A percentile compares a stretch with the other conserved stretches of the same genome.
Conservation (phyloP, 2,113 vertebrate genomes). For the Osmerus mordax region DNA sequence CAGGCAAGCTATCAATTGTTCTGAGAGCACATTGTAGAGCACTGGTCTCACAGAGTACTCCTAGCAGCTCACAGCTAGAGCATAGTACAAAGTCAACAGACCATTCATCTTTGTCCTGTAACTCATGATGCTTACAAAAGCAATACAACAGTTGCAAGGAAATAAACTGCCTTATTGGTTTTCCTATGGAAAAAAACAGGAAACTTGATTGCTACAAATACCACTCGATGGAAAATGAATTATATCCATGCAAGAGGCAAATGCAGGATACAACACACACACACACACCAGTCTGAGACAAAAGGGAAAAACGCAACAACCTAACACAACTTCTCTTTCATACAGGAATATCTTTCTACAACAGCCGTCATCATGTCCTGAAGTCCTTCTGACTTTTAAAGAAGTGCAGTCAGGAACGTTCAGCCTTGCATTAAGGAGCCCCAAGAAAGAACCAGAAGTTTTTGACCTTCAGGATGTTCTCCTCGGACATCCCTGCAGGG, state of each 20-base stretch:
- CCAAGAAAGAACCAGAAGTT: not conserved
- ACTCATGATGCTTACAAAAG: conserved; percentile 49
- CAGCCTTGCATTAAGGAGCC: not conserved
- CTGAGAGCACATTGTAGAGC: conserved; percentile 30
- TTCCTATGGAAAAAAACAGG: conserved; percentile 18
- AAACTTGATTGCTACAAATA: not conserved
- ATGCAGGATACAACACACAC: not conserved
- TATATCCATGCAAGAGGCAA: conserved; percentile 3
- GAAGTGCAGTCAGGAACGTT: not conserved
- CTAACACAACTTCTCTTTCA: too few species aligned
- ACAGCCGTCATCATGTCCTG: too few species aligned
- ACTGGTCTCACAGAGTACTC: conserved; percentile 21
- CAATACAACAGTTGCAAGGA: conserved; percentile 3
- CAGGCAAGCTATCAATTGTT: not conserved
- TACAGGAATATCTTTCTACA: too few species aligned
- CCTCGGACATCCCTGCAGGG: conserved; percentile 10
- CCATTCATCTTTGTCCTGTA: conserved; percentile 51
- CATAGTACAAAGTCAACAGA: conserved; percentile 10
- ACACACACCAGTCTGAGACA: not conserved
- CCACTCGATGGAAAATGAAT: too few species aligned
- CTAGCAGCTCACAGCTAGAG: conserved; percentile 17
- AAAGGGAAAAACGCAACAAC: not conserved
- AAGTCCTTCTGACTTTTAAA: too few species aligned
- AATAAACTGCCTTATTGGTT: conserved; percentile 46
- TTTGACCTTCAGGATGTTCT: conserved; percentile 1